Evolutionary conservation across 2,113 vertebrate genomes (phyloP).

Genomic region (Prolemur simus): DNA sequence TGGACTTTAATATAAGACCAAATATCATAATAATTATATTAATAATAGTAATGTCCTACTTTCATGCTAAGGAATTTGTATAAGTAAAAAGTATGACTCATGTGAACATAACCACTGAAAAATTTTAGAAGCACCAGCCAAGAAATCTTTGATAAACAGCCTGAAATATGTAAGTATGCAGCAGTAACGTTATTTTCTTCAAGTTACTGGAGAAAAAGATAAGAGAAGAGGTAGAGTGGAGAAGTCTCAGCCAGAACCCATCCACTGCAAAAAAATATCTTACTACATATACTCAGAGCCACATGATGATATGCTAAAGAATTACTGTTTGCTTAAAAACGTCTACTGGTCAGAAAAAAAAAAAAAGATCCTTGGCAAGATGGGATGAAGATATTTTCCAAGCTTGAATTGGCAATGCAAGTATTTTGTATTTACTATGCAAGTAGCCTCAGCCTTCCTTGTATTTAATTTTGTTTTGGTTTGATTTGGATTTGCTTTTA

Average conservation of each 20-base stretch:
- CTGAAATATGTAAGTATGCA: background rate
- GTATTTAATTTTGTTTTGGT: background rate
- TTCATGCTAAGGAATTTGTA: background rate
- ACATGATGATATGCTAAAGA: background rate
- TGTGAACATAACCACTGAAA: background rate
- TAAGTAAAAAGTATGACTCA: background rate
- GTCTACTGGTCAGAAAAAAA: background rate
- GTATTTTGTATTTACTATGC: background rate
- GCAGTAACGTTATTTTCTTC: background rate
- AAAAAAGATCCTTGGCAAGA: background rate
- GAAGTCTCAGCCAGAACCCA: background rate
- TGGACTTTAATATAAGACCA: background rate
- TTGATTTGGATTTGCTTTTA: background rate
- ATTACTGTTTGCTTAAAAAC: background rate
- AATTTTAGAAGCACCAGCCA: background rate
- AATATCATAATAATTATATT: background rate
- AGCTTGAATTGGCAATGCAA: background rate
- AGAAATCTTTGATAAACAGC: background rate
- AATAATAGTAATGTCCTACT: background rate
- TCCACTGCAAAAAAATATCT: background rate
- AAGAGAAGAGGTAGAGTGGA: background rate
- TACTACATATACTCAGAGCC: background rate
- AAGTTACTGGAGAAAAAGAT: background rate
- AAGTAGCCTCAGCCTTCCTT: background rate
- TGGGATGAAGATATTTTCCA: background rate